Base-by-base conservation (phyloP, 1,140 invertebrate species). In the Adelges cooleyi region DNA sequence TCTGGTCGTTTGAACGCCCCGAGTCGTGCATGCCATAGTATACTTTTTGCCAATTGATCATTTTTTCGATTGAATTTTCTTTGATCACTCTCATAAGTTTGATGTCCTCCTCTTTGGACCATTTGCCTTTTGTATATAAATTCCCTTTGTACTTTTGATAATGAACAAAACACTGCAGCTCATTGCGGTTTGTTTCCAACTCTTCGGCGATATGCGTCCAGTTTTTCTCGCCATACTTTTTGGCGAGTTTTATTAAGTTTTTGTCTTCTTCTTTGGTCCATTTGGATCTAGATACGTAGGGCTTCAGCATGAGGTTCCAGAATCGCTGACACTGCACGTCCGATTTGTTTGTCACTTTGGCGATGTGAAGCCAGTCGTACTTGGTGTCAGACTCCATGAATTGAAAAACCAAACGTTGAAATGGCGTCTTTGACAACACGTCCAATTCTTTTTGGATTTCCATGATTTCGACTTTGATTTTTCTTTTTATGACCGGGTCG, bases 41-140 rank as follows among this genome's bases (percentile, higher is more conserved):
- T 15, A 62, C 56, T 62, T 22, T 62, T 48, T 62, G 56, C 56
- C 56, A 62, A 48, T 62, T 62, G 4, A 62, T 62, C 8, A 62
- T 22, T 46, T n/a, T 48, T 18, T 33, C 13, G 10, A 62, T n/a
- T 1, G 56, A 62, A n/a, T 48, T 62, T 18, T 17, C 42, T 48
- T 62, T 62, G 33, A 62, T 48, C 2, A 46, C 3, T 2, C 46
- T 25, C 8, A 10, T n/a, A 27, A 62, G 40, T 25, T 48, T 62
- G 8, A 20, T n/a, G 17, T 62, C 56, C 46, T 62, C 56, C 46
- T 62, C 11, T 48, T 33, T 48, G n/a, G 56, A 48, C 56, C 56
- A 62, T 62, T 48, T 62, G 1, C 56, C 56, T 62, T 33, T 62
- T 48, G 18, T 62, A 3, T 29, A 8, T 9, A 62, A 1, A 4